A percentile compares a stretch with the other conserved stretches of the same genome.
These are phyloP conservation scores for Sciurus carolinensis DNA, from an alignment of 2,797 vertebrate genomes.

Conservation along the genomic window DNA sequence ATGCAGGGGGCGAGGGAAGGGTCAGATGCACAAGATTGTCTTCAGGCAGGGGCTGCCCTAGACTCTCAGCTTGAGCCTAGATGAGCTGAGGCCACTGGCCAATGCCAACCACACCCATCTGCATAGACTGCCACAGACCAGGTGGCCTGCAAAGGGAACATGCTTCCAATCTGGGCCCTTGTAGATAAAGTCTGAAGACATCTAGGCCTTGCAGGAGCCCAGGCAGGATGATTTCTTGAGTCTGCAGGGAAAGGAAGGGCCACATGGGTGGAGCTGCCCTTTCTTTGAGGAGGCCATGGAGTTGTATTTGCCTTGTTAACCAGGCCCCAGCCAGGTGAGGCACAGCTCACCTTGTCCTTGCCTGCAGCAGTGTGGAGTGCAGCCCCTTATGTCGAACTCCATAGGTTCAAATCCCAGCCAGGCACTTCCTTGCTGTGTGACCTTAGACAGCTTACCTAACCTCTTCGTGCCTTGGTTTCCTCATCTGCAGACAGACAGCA, in stretches of 20 bases:
- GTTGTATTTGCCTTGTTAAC: neutral
- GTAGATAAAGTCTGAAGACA: neutral
- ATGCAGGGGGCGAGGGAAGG: neutral
- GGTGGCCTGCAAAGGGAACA: fast-evolving
- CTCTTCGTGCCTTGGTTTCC: slow-evolving; percentile 25
- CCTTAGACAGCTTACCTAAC: neutral
- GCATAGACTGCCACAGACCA: neutral
- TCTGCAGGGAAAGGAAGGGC: neutral
- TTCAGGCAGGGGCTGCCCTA: neutral
- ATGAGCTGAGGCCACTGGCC: neutral
- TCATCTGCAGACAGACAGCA: neutral
- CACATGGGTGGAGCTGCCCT: neutral
- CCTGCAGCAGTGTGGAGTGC: neutral
- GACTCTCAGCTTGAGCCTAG: neutral
- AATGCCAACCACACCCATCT: fast-evolving
- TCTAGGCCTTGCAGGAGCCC: neutral
- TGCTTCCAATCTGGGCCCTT: neutral
- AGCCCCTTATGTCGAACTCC: neutral
- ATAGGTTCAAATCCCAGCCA: neutral
- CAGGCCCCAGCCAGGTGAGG: neutral
- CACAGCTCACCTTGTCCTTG: neutral
- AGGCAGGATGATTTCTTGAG: no score
- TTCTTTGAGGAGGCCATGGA: neutral
- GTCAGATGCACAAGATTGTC: neutral
- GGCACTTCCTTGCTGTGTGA: neutral